Conservation (phyloP, 1,140 invertebrate genomes). For the Trichomalopsis sarcophagae region DNA sequence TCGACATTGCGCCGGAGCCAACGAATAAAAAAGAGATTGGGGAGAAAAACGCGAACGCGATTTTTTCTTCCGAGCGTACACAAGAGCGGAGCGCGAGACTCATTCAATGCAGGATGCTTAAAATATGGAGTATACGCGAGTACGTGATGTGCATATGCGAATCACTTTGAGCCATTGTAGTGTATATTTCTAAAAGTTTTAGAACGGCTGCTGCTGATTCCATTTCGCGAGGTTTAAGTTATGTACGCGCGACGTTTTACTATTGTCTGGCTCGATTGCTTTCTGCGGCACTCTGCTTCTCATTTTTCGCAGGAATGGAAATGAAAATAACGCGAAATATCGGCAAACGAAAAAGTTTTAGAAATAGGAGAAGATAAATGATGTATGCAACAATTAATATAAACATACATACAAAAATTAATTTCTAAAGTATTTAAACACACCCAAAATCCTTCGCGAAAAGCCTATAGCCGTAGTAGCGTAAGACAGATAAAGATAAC, state of each 20-base stretch:
- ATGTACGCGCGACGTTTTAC: too few relatives aligned
- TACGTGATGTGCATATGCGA: too few relatives aligned
- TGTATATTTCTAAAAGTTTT: neutral
- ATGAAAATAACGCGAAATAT: neutral
- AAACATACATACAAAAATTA: neutral
- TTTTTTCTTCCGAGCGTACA: neutral
- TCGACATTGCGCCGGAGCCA: neutral
- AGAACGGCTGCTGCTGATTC: neutral
- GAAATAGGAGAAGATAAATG: too few relatives aligned
- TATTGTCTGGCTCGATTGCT: neutral
- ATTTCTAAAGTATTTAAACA: neutral
- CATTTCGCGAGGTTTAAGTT: neutral
- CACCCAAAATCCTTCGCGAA: too few relatives aligned
- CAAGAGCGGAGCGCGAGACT: neutral
- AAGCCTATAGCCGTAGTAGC: neutral
- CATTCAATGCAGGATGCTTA: neutral
- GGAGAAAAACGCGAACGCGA: neutral
- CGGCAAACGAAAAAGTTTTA: neutral
- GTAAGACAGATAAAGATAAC: neutral
- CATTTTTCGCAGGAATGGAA: neutral
- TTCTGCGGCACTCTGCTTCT: neutral
- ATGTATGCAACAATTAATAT: too few relatives aligned
- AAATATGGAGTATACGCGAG: neutral
- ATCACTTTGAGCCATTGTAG: too few relatives aligned
- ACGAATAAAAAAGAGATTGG: conserved; percentile 6